These are phyloP conservation scores for Myotis findleyi DNA, from an alignment of 2,797 vertebrate genomes.

Conservation along the genomic window DNA sequence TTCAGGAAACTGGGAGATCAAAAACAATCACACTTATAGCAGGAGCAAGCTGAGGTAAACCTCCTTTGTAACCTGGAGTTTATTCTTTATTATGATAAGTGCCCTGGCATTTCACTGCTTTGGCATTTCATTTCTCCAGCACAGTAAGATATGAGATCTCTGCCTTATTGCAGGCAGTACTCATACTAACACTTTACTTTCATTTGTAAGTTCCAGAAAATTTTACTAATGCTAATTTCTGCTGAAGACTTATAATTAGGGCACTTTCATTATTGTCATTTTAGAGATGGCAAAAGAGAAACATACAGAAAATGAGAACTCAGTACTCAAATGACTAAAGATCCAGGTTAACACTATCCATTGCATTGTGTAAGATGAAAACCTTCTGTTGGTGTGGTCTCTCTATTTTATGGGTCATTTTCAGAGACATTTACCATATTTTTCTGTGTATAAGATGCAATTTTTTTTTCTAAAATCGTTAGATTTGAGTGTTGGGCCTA, in stretches of 20 bases:
- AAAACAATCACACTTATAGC: neutral
- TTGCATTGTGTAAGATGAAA: neutral
- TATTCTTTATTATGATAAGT: neutral
- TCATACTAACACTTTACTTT: conserved; percentile 8
- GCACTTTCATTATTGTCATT: neutral
- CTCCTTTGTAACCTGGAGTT: neutral
- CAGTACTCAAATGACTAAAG: neutral
- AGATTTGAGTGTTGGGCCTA: neutral
- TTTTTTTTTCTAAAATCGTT: no score
- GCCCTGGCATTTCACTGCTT: neutral
- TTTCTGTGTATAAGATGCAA: no score
- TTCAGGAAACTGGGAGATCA: conserved; percentile 5
- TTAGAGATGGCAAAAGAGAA: conserved; percentile 32
- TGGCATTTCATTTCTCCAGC: neutral
- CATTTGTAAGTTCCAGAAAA: conserved; percentile 14
- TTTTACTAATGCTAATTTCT: conserved; percentile 18
- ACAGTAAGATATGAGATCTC: neutral
- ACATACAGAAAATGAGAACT: conserved; percentile 37
- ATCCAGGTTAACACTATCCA: conserved; percentile 37
- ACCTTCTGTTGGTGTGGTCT: neutral
- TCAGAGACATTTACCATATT: neutral
- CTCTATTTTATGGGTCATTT: neutral
- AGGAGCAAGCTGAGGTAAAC: neutral
- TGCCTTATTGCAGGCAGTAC: neutral
- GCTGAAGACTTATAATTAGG: conserved; percentile 16